Evolutionary conservation across 2,797 vertebrate genomes (phyloP).

Genomic region (Buceros bicornis): DNA sequence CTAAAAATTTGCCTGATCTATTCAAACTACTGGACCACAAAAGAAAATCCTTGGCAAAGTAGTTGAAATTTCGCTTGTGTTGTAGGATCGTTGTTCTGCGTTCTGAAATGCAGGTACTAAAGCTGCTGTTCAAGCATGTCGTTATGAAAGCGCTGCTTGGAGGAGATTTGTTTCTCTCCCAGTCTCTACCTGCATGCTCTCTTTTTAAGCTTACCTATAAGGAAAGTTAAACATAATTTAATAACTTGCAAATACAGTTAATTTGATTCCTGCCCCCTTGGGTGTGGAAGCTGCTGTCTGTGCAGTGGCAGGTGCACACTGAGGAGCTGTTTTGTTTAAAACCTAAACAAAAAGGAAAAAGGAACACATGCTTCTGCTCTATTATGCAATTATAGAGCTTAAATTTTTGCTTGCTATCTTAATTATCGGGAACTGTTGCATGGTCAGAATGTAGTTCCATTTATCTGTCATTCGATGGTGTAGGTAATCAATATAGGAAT

Average conservation of each 20-base stretch:
- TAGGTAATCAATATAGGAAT: background rate
- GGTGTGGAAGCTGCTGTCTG: conserved; percentile 42
- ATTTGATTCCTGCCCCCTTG: conserved; percentile 57
- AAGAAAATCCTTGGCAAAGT: background rate
- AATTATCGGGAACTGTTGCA: conserved; percentile 51
- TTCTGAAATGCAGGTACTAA: background rate
- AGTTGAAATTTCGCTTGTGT: background rate
- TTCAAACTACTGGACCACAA: conserved; percentile 14
- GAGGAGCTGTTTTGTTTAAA: conserved; percentile 8
- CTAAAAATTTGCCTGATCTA: conserved; percentile 14
- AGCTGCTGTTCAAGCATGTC: background rate
- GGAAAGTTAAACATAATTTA: background rate
- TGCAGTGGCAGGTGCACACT: background rate
- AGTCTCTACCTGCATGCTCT: background rate
- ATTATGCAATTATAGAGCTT: background rate
- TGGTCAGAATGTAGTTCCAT: background rate
- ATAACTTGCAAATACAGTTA: background rate
- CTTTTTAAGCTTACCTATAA: background rate
- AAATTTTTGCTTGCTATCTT: conserved; percentile 47
- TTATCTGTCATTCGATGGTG: background rate
- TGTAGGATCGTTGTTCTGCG: background rate
- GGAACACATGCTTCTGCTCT: background rate
- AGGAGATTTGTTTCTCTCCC: background rate
- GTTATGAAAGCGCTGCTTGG: background rate
- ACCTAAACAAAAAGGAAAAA: conserved; percentile 8